phyloP scores from a whole-genome alignment of 2,888 invertebrate genomes.

The Rhingia rostrata region DNA sequence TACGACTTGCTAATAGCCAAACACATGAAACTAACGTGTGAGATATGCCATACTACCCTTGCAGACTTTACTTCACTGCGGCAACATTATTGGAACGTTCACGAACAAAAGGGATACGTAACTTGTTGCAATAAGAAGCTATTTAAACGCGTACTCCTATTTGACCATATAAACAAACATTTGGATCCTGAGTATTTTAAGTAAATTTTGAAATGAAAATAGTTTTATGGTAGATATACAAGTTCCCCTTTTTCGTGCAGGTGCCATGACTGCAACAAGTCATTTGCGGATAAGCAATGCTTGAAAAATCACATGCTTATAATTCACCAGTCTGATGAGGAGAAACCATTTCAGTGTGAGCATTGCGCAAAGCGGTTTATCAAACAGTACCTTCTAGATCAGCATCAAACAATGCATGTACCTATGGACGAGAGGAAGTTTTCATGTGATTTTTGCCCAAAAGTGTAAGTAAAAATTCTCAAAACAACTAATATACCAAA shows the following conservation, averaged over 20 bases:
- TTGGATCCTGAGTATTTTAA: constrained; percentile 81
- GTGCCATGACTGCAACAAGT: constrained; percentile 80
- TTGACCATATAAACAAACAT: constrained; percentile 82
- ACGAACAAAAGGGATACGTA: constrained; percentile 79
- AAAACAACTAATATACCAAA: background rate
- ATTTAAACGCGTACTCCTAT: constrained; percentile 79
- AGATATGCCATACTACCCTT: constrained; percentile 78
- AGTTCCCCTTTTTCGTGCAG: constrained; percentile 64
- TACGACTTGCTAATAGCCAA: constrained; percentile 80
- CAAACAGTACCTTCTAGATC: constrained; percentile 80
- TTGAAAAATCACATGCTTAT: constrained; percentile 81
- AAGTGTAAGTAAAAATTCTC: constrained; percentile 77
- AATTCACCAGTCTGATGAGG: constrained; percentile 81
- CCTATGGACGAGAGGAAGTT: constrained; percentile 76
- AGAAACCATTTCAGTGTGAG: constrained; percentile 80
- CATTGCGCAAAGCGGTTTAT: constrained; percentile 81
- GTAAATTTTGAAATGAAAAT: constrained; percentile 74
- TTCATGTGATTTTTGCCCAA: constrained; percentile 80
- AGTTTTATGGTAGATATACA: too few relatives aligned
- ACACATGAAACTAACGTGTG: constrained; percentile 80
- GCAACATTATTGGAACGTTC: constrained; percentile 80
- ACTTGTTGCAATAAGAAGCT: constrained; percentile 82
- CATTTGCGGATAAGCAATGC: constrained; percentile 81
- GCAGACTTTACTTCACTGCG: constrained; percentile 79
- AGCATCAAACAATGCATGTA: constrained; percentile 80